Base-by-base conservation (phyloP, 2,888 invertebrate genomes). In the Orgyia antiqua region DNA sequence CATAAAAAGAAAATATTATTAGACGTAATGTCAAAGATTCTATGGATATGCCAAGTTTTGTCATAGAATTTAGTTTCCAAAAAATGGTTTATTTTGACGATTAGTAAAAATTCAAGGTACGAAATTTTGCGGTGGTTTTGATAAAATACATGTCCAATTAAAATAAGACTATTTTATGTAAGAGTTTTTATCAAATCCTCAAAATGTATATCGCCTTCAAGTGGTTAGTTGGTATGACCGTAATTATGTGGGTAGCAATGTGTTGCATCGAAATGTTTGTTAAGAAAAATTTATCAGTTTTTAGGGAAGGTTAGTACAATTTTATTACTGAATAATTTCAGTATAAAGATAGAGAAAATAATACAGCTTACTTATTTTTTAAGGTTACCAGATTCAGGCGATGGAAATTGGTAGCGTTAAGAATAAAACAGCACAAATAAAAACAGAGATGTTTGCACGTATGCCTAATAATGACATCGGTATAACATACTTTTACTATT, bases 161-260 rank as follows among this genome's bases (percentile, higher is more conserved):
- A 36, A 50, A 35, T 45, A 42, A 27, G 5, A 8, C 38, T 29
- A 15, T 27, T 40, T 24, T 35, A 39, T 37, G 21, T 33, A 21
- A 45, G 36, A 32, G 32, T 31, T 29, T 33, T 31, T 24, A 24
- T 42, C 34, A 23, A 42, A 38, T 23, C 20, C 18, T 31, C 36
- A 38, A 26, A 46, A 82, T 86, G 84, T 84, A 83, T 55, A 77
- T 86, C 54, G 84, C 84, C 26, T 67, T 78, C 30, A 82, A 66
- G 63, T 86, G 82, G 82, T 65, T 86, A 8, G 21, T 71, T 20
- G 58, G 68, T 19, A 49, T 84, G 42, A 49, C 65, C 15, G 32
- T 73, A 4, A 39, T 47, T 13, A 75, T 80, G 82, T 84, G 84
- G 84, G 13, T 73, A 30, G 51, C 58, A 6, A 62, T 75, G 51